Evolutionary conservation across 2,113 vertebrate species (phyloP), one percentile per base, ranked within the genome.

Genomic region (Lepus timidus): DNA sequence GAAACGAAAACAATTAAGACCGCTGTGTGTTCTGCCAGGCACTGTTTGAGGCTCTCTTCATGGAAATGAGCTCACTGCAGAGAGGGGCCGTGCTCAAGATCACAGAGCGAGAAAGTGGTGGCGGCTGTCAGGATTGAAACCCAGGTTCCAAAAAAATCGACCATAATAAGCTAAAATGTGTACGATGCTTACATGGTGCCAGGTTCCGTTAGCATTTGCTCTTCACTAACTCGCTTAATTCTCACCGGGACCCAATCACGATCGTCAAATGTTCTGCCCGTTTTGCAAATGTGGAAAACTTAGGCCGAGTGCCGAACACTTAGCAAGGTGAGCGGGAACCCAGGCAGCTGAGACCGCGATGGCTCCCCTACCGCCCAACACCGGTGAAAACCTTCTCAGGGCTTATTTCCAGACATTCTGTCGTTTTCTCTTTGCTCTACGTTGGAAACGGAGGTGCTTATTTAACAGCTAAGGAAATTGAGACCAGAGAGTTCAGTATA

Each of bases 151-250:
- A 44, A 44, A 44, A 31, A 90, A 84, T 61, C 12, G 1, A 49
- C 51, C 33, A 76, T 71, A 84, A 79, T 44, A 82, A 93, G 27
- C 79, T n/a, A 86, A 79, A n/a, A 75, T 2, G 68, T 78, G n/a
- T 52, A 67, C 6, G 51, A 68, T 76, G 83, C 19, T 73, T 90
- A 93, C 0, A 7, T 1, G 29, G 67, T 65, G 31, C 25, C 44
- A 29, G 75, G 36, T 93, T 95, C n/a, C 58, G 6, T 85, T 85
- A 92, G 51, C 80, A 84, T 68, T 95, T 74, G 70, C 58, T 22
- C 79, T 73, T 49, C 73, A 82, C 29, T 62, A 76, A 95, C n/a
- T 84, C 5, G 12, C 85, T 83, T 65, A 49, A 29, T 49, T 71
- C 51, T 80, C 88, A 62, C 39, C 71, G 78, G 71, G 51, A 52